Conservation (phyloP, 2,797 vertebrate genomes). For the Pitangus sulphuratus region DNA sequence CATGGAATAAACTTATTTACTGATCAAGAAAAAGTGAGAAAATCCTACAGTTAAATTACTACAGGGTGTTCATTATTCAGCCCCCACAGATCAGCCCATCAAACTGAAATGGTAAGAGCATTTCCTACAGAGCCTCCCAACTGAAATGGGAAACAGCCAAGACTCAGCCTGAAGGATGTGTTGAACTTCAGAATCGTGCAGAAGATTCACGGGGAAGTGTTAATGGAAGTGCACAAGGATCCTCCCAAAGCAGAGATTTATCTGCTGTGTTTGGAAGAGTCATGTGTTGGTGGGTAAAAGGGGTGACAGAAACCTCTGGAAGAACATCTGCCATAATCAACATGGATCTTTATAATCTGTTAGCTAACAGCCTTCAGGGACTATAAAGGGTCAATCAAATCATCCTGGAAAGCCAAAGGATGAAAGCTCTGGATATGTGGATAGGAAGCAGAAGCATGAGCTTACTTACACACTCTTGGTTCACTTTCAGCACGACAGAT, state of each 20-base stretch:
- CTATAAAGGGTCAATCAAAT: neutral
- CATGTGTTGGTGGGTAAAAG: neutral
- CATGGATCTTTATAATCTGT: neutral
- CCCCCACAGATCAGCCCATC: neutral
- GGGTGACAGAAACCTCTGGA: neutral
- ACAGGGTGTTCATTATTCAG: neutral
- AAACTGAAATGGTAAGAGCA: neutral
- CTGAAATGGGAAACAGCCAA: neutral
- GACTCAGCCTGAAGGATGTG: neutral
- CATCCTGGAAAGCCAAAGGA: neutral
- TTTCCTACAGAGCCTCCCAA: neutral
- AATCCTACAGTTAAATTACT: neutral
- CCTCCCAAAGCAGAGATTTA: neutral
- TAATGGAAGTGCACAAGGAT: neutral
- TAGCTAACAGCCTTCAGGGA: neutral
- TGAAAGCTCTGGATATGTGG: neutral
- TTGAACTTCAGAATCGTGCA: neutral
- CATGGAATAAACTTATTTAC: neutral
- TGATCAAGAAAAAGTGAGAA: neutral
- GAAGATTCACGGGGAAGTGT: neutral
- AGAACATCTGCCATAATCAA: neutral
- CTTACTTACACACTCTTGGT: constrained; percentile 73
- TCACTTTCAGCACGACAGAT: constrained; percentile 60
- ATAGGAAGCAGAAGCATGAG: neutral
- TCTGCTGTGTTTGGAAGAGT: neutral